Percentiles rank a stretch among this genome's conserved stretches.
phyloP scores from a whole-genome alignment of 2,113 vertebrate genomes.

The Zapus hudsonius region DNA sequence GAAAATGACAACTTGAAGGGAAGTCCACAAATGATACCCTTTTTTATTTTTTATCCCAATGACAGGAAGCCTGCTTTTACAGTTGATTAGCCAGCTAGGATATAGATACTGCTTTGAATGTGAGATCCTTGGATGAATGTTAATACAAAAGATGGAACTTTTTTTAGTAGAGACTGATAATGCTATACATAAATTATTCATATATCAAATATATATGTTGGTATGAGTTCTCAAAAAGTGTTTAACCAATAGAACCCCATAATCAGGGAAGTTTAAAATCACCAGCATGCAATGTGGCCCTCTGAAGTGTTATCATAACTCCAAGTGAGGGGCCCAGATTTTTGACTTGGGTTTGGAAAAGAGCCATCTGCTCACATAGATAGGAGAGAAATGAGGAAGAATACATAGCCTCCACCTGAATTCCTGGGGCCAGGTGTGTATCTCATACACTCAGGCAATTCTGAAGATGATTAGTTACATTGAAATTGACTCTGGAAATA shows the following conservation, averaged over 20 bases:
- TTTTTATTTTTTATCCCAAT: background rate
- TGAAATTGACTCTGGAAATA: background rate
- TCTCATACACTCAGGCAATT: background rate
- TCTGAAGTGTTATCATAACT: background rate
- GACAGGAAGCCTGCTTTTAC: background rate
- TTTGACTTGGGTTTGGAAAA: background rate
- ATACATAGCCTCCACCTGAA: background rate
- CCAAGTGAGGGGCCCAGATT: background rate
- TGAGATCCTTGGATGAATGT: background rate
- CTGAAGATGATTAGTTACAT: constrained; percentile 17
- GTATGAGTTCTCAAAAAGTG: background rate
- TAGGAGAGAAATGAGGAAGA: background rate
- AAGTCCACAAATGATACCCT: background rate
- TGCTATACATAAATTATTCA: constrained; percentile 36
- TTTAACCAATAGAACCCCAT: background rate
- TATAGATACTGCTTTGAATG: background rate
- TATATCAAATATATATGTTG: constrained; percentile 33
- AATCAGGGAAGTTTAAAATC: background rate
- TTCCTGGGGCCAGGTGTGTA: background rate
- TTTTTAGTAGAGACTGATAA: constrained; percentile 11
- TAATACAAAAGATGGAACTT: constrained; percentile 10
- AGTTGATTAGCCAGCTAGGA: background rate
- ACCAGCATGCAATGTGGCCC: background rate
- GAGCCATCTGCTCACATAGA: background rate
- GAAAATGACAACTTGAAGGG: background rate